Percentiles rank a stretch among this genome's conserved stretches.
Evolutionary conservation across 2,888 invertebrate genomes (phyloP).

Genomic region (Limenitis arthemis): DNA sequence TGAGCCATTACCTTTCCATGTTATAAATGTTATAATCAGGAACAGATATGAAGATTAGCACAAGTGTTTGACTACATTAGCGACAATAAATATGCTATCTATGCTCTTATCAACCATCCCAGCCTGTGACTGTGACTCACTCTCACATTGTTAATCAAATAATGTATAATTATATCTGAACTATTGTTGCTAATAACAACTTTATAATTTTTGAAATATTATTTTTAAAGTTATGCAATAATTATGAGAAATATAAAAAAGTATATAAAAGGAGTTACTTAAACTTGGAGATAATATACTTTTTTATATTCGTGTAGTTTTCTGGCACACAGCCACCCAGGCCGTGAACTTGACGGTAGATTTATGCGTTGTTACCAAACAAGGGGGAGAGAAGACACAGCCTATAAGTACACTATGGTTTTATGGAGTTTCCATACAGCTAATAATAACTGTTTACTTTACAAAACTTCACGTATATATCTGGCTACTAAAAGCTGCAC

Average conservation of each 20-base stretch:
- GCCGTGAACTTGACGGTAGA: slow-evolving; percentile 15
- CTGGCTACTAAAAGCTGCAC: no score
- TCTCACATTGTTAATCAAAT: background rate
- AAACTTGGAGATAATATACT: no score
- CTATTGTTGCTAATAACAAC: no score
- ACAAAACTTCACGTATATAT: no score
- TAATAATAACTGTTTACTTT: no score
- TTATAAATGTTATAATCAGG: background rate
- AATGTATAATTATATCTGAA: no score
- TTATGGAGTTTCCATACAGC: no score
- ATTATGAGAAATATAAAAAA: no score
- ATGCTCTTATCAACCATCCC: background rate
- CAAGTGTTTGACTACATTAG: slow-evolving; percentile 1
- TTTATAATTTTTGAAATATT: no score
- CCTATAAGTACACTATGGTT: no score
- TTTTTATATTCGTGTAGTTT: slow-evolving; percentile 1
- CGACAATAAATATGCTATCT: background rate
- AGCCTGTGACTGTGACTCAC: background rate
- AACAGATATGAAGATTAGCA: slow-evolving; percentile 1
- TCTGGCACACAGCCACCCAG: slow-evolving; percentile 12
- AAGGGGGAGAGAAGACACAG: slow-evolving; percentile 5
- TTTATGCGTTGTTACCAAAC: slow-evolving; percentile 14
- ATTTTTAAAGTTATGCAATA: no score
- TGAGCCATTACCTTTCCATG: background rate
- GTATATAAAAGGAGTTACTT: no score